phyloP scores from a whole-genome alignment of 2,888 invertebrate genomes.

The Lottia scabra region DNA sequence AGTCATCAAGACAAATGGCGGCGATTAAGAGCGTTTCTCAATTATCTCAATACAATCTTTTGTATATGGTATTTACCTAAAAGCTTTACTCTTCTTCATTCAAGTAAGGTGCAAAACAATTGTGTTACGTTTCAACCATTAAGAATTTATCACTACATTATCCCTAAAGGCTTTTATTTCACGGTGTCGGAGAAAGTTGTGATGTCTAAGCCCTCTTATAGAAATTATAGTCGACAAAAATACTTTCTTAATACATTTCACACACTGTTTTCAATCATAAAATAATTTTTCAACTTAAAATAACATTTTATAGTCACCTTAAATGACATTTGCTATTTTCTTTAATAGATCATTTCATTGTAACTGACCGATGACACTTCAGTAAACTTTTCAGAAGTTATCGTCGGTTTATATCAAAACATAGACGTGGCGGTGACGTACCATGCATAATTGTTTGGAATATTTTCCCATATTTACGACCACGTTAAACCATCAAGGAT shows the following conservation, averaged over 20 bases:
- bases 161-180: conserved; percentile 6
- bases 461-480: too few relatives aligned
- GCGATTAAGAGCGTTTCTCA: conserved; percentile 20
- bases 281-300: neutral
- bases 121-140: conserved; percentile 12
- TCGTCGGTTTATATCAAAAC: too few relatives aligned
- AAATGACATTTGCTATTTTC: too few relatives aligned
- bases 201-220: conserved; percentile 2
- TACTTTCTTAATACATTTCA: neutral
- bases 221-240: neutral
- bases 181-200: conserved; percentile 5
- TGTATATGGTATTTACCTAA: conserved; percentile 22
- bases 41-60: conserved; percentile 21
- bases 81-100: conserved; percentile 18
- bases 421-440: too few relatives aligned
- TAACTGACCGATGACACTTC: too few relatives aligned
- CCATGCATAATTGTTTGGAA: too few relatives aligned
- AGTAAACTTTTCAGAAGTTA: too few relatives aligned
- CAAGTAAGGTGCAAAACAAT: conserved; percentile 15
- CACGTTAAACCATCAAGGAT: too few relatives aligned
- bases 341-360: too few relatives aligned
- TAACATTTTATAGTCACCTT: neutral
- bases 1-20: conserved; percentile 19
- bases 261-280: neutral
- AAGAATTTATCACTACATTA: conserved; percentile 4